Evolutionary conservation across 2,888 invertebrate species (phyloP).

Genomic region (Dasysyrphus tricinctus): DNA sequence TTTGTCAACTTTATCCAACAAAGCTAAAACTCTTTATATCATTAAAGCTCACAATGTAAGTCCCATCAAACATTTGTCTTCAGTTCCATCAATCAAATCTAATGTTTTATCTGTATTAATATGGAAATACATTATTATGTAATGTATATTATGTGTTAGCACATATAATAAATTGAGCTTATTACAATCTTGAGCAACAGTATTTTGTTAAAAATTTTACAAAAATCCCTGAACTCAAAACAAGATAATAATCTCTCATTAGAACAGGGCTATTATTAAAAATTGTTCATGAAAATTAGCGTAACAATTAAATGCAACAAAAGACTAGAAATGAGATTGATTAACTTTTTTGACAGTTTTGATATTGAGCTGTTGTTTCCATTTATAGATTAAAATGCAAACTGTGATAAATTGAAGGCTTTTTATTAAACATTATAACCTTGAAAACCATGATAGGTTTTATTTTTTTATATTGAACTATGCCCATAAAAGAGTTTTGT

Average conservation of each 20-base stretch:
- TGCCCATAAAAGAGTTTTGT: too few species aligned
- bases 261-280: neutral
- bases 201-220: slow-evolving; percentile 1
- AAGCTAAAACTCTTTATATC: too few species aligned
- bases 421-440: neutral
- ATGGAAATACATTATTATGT: too few species aligned
- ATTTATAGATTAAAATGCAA: too few species aligned
- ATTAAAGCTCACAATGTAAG: too few species aligned
- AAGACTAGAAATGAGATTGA: neutral
- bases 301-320: slow-evolving; percentile 3
- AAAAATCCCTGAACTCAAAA: slow-evolving; percentile 8
- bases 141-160: too few species aligned
- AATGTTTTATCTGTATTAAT: neutral
- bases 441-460: neutral
- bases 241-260: neutral
- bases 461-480: too few species aligned
- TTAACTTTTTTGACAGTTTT: neutral
- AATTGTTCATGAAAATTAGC: neutral
- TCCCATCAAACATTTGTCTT: too few species aligned
- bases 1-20: too few species aligned
- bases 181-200: slow-evolving; percentile 1
- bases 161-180: neutral
- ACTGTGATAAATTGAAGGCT: neutral
- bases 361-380: neutral
- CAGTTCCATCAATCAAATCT: too few species aligned